These are phyloP conservation scores for Pluvianellus socialis DNA, from an alignment of 2,113 vertebrate genomes.

Conservation along the genomic window DNA sequence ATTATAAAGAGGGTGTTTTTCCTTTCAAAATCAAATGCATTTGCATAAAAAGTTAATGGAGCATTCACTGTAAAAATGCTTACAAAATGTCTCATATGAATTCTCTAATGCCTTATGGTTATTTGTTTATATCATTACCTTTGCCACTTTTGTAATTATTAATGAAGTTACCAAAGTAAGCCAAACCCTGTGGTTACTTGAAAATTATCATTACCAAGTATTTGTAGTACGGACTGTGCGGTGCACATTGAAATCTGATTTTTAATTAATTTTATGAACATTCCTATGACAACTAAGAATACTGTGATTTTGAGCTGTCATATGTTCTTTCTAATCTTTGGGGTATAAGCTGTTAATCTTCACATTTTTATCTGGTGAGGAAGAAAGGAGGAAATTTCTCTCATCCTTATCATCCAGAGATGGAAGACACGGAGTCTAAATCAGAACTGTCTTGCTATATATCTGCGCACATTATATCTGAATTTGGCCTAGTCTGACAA, in stretches of 20 bases:
- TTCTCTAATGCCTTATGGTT: background rate
- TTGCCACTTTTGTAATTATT: background rate
- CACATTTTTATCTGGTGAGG: background rate
- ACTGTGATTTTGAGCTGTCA: background rate
- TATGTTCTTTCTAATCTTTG: background rate
- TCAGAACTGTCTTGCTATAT: background rate
- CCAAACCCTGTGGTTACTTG: background rate
- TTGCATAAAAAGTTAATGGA: background rate
- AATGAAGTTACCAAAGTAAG: background rate
- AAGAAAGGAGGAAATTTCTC: background rate
- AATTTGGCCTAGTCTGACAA: constrained; percentile 1
- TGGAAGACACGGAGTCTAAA: background rate
- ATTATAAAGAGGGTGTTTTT: background rate
- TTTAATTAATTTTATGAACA: background rate
- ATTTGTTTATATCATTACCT: background rate
- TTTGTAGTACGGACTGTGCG: background rate
- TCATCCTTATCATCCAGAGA: background rate
- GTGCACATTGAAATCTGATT: background rate
- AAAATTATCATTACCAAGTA: background rate
- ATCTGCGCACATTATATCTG: background rate
- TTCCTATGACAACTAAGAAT: background rate
- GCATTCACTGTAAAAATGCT: constrained; percentile 7
- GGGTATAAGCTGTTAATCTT: background rate
- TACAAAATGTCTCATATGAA: background rate
- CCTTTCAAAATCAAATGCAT: background rate